phyloP scores from a whole-genome alignment of 2,888 invertebrate species.

The Drosophila flavopinicola region DNA sequence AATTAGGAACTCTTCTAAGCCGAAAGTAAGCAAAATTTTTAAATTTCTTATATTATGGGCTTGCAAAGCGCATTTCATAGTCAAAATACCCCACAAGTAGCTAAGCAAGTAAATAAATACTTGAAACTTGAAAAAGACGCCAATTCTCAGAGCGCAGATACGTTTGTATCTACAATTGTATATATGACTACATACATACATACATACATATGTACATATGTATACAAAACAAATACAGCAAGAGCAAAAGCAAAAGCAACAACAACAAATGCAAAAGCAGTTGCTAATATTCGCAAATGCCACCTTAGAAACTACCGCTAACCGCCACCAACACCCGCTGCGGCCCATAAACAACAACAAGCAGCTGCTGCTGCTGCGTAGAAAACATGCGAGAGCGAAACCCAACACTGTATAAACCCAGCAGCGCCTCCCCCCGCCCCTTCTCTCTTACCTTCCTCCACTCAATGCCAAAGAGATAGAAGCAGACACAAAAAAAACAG shows the following conservation, averaged over 20 bases:
- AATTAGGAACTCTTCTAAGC: too few relatives aligned
- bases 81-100: constrained; percentile 2
- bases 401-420: constrained; percentile 20
- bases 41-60: too few relatives aligned
- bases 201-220: not conserved
- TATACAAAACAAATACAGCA: not conserved
- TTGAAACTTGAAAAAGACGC: constrained; percentile 21
- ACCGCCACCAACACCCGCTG: constrained; percentile 7
- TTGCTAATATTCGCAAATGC: constrained; percentile 40
- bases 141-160: constrained; percentile 24
- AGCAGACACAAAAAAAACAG: constrained; percentile 25
- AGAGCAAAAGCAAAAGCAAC: constrained; percentile 7
- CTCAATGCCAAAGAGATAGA: constrained; percentile 17
- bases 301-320: constrained; percentile 26
- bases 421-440: not conserved
- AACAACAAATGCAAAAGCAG: constrained; percentile 25
- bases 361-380: constrained; percentile 62
- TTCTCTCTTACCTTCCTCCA: not conserved
- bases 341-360: constrained; percentile 17
- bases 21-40: too few relatives aligned
- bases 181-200: not conserved
- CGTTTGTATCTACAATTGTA: constrained; percentile 10
- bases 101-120: constrained; percentile 11
- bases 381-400: constrained; percentile 50
- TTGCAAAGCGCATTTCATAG: not conserved